A percentile compares a stretch with the other conserved stretches of the same genome.
Conservation (phyloP, 1,140 invertebrate species). For the Zaprionus capensis region DNA sequence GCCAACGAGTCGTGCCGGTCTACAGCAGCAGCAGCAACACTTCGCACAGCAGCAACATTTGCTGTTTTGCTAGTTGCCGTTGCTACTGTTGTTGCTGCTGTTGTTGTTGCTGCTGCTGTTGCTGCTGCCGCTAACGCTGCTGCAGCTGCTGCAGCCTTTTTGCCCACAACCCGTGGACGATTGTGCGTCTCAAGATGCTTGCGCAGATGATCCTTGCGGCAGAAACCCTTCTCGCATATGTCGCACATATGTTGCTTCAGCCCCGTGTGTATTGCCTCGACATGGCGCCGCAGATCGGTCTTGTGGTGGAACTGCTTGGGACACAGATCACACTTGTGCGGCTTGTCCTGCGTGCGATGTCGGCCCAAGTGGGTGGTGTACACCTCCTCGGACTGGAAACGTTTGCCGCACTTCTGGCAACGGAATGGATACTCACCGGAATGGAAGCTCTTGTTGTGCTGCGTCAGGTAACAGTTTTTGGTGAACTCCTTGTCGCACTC, state of each 20-base stretch:
- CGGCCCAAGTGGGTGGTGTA: conserved; percentile 90
- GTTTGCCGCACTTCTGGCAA: conserved; percentile 92
- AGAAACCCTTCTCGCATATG: conserved; percentile 94
- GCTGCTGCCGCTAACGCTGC: conserved; percentile 24
- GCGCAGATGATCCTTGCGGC: conserved; percentile 96
- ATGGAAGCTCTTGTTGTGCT: conserved; percentile 95
- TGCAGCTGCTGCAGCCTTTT: conserved; percentile 63
- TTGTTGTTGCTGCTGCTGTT: background rate
- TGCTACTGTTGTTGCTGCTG: background rate
- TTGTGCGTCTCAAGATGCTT: conserved; percentile 95
- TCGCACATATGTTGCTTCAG: conserved; percentile 92
- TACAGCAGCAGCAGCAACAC: conserved; percentile 1
- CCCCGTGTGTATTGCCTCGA: conserved; percentile 92
- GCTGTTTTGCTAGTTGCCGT: background rate
- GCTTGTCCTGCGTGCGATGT: conserved; percentile 91
- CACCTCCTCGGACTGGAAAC: conserved; percentile 88
- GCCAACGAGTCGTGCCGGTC: conserved; percentile 59
- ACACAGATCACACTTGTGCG: conserved; percentile 94
- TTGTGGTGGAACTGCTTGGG: conserved; percentile 95
- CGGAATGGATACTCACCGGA: conserved; percentile 93
- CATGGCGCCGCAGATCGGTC: conserved; percentile 94
- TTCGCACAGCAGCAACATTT: background rate
- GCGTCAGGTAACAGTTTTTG: conserved; percentile 93
- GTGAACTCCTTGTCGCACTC: conserved; percentile 94
- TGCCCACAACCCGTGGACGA: conserved; percentile 77